Evolutionary conservation across 2,113 vertebrate genomes (phyloP), one percentile per base, ranked within the genome.

Genomic region (Ivindomyrus marchei): DNA sequence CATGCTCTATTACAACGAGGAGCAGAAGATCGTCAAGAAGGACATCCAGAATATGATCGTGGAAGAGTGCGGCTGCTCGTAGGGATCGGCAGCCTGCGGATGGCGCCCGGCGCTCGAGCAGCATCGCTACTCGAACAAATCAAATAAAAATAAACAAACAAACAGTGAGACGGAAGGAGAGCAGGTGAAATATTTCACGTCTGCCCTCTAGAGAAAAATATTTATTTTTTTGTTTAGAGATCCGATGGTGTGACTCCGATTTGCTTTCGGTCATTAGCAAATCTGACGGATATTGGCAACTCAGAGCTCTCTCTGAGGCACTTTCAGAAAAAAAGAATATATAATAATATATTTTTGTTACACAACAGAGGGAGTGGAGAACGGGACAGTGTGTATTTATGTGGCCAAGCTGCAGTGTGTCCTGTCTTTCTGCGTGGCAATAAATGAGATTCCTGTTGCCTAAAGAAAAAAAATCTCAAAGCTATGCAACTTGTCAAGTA

Each of bases 41-140:
- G 98, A 99, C 96, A 99, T 99, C 91, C 97, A 98, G 94, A 97
- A 99, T 93, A 99, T 99, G 98, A 98, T 99, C 42, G 98, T 99
- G 95, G 98, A 99, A 93, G 98, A 99, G 93, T 99, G 98, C 80
- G 98, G 98, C 50, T 99, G 98, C 92, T 99, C 98, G 0, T 99
- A 99, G 93, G 94, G 62, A 0, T 0, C 1, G 0, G 0, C 31
- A 3, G 15, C n/a, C 11, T 39, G 87, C 9, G 17, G 17, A 21
- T 24, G 24, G 24, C 45, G 17, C 66, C 70, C 36, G 5, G 31
- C 36, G 5, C 53, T 47, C 45, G 9, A 85, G 39, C 42, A 46
- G 36, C 47, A 39, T 36, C 39, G 50, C 66, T 52, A 47, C 39
- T 50, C 42, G 56, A 90, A 74, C 89, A 8, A 85, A 91, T 52